These are phyloP conservation scores for Lagorchestes hirsutus DNA, from an alignment of 2,797 vertebrate genomes.

Conservation along the genomic window DNA sequence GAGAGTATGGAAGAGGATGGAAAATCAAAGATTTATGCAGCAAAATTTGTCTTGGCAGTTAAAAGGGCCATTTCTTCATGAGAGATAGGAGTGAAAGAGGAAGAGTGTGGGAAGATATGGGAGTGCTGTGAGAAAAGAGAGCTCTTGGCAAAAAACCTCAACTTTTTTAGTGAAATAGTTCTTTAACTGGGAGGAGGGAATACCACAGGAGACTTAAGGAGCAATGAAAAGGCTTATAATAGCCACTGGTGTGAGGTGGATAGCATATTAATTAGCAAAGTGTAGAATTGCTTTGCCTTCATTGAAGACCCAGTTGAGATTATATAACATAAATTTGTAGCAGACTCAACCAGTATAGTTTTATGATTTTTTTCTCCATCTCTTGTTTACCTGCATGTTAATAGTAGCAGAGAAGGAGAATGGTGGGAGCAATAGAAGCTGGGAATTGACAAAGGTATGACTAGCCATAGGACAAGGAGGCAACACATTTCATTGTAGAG, in stretches of 20 bases:
- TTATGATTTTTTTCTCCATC: not conserved
- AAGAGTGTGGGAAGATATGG: not conserved
- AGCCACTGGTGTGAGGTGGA: not conserved
- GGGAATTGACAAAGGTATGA: too few species aligned
- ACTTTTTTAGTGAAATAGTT: not conserved
- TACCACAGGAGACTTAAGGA: not conserved
- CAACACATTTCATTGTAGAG: not conserved
- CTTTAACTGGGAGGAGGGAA: not conserved
- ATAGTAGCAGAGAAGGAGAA: not conserved
- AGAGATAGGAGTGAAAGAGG: not conserved
- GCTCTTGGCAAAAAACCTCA: not conserved
- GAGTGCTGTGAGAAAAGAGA: not conserved
- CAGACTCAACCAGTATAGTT: not conserved
- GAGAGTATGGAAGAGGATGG: not conserved
- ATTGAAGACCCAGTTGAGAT: not conserved
- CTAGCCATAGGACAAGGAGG: too few species aligned
- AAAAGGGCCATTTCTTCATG: not conserved
- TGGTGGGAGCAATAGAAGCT: too few species aligned
- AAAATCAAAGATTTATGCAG: not conserved
- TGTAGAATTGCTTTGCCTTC: not conserved
- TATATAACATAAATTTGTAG: not conserved
- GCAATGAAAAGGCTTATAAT: not conserved
- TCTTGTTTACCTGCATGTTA: not conserved
- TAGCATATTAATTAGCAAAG: not conserved
- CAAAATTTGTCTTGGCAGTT: not conserved